phyloP scores from a whole-genome alignment of 2,888 invertebrate genomes.

The Tachina lurida region DNA sequence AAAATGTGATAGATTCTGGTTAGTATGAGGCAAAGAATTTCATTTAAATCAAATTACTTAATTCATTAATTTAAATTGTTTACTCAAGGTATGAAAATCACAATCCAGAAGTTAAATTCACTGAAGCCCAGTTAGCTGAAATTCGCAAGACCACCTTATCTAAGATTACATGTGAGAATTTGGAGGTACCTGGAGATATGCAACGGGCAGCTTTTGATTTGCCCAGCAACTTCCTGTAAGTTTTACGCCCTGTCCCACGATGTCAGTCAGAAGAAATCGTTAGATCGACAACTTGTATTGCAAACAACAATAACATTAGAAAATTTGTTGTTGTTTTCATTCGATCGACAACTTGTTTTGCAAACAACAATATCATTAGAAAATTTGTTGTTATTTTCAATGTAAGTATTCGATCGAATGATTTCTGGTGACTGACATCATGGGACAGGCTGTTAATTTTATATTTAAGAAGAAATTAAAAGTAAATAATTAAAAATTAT shows the following conservation, averaged over 20 bases:
- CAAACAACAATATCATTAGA: too few species aligned
- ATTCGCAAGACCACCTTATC: slow-evolving; percentile 93
- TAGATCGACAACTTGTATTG: too few species aligned
- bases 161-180: slow-evolving; percentile 94
- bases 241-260: too few species aligned
- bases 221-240: slow-evolving; percentile 93
- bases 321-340: too few species aligned
- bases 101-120: slow-evolving; percentile 90
- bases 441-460: too few species aligned
- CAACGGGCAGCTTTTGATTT: slow-evolving; percentile 95
- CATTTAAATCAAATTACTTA: neutral
- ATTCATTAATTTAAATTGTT: neutral
- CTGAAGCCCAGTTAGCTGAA: slow-evolving; percentile 93
- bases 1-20: slow-evolving; percentile 97
- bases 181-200: slow-evolving; percentile 92
- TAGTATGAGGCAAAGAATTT: slow-evolving; percentile 33
- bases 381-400: too few species aligned
- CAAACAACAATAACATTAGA: too few species aligned
- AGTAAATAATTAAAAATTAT: neutral
- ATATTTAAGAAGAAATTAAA: neutral
- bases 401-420: too few species aligned
- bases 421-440: too few species aligned
- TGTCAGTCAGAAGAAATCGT: too few species aligned
- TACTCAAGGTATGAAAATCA: slow-evolving; percentile 91
- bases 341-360: too few species aligned